Percentiles rank a stretch among this genome's conserved stretches.
These are phyloP conservation scores for Falco concolor DNA, from an alignment of 2,797 vertebrate genomes.

Conservation along the genomic window DNA sequence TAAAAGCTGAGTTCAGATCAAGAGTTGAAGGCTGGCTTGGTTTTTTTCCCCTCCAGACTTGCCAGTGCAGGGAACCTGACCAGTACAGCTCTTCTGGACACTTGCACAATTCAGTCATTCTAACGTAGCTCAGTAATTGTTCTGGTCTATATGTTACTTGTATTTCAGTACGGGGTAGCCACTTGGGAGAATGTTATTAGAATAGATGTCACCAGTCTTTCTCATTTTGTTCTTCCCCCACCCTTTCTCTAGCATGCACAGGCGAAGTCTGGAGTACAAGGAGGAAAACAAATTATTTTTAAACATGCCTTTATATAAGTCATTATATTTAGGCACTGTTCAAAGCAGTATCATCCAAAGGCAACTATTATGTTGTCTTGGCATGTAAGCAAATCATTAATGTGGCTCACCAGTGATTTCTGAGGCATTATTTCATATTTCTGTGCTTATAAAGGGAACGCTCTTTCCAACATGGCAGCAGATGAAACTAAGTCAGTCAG, in stretches of 20 bases:
- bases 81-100: not conserved
- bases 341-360: constrained; percentile 40
- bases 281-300: constrained; percentile 41
- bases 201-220: not conserved
- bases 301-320: constrained; percentile 15
- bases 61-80: not conserved
- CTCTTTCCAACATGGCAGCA: not conserved
- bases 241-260: not conserved
- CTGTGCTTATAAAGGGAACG: not conserved
- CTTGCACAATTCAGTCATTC: not conserved
- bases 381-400: constrained; percentile 39
- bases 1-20: not conserved
- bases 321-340: constrained; percentile 37
- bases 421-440: constrained; percentile 44
- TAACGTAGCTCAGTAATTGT: not conserved
- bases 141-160: not conserved
- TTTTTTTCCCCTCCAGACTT: not conserved
- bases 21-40: not conserved
- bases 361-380: constrained; percentile 39
- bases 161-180: not conserved
- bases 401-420: constrained; percentile 53
- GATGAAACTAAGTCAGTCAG: not conserved
- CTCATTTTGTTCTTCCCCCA: not conserved
- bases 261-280: not conserved
- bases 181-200: not conserved